Conservation (phyloP, 2,888 invertebrate genomes). For the Corythucha ciliata region DNA sequence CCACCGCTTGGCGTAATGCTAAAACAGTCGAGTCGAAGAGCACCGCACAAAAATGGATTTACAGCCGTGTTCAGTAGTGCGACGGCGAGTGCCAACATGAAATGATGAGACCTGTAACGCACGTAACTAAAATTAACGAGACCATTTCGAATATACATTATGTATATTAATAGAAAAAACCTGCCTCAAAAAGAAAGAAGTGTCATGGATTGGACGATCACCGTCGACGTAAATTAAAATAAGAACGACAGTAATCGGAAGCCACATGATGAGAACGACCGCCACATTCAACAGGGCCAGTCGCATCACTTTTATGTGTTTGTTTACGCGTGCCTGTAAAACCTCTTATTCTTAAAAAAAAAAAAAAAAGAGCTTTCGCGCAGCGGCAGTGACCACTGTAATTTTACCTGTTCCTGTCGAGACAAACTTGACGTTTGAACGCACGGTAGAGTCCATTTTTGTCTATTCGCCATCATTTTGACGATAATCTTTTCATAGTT, state of each 20-base stretch:
- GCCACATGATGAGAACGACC: slow-evolving; percentile 50
- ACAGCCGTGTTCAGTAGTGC: slow-evolving; percentile 49
- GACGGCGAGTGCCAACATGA: slow-evolving; percentile 45
- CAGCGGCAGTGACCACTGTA: no score
- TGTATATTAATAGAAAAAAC: not conserved
- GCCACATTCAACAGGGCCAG: slow-evolving; percentile 48
- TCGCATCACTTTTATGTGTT: slow-evolving; percentile 48
- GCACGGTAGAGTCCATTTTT: slow-evolving; percentile 43
- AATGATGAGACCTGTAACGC: slow-evolving; percentile 44
- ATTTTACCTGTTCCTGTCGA: slow-evolving; percentile 27
- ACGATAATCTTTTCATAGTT: slow-evolving; percentile 49
- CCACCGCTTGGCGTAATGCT: no score
- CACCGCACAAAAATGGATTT: slow-evolving; percentile 49
- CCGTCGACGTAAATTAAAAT: slow-evolving; percentile 49
- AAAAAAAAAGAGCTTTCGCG: no score
- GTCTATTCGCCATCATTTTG: slow-evolving; percentile 46
- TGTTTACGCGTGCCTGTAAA: slow-evolving; percentile 41
- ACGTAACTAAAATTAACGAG: not conserved
- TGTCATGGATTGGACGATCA: slow-evolving; percentile 44
- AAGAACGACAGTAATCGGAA: slow-evolving; percentile 48
- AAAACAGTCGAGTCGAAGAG: slow-evolving; percentile 38
- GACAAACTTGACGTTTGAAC: slow-evolving; percentile 25
- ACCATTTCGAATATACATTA: not conserved
- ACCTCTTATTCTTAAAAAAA: not conserved
- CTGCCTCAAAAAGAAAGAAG: slow-evolving; percentile 43